Evolutionary conservation across 2,888 invertebrate genomes (phyloP).

Genomic region (Dermolepida albohirtum): DNA sequence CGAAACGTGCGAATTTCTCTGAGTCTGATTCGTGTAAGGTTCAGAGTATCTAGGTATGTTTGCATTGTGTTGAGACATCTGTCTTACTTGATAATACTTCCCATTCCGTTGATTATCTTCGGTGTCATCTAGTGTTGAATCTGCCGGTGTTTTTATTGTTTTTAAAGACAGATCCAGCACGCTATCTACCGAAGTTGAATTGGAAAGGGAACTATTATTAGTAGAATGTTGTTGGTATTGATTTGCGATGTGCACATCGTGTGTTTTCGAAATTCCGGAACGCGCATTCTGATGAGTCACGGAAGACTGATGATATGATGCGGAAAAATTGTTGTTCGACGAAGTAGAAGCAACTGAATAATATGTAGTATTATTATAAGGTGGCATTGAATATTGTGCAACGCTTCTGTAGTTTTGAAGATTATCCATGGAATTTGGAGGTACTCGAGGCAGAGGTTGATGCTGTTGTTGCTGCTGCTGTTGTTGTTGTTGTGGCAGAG

Average conservation of each 20-base stretch:
- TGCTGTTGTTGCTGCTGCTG: conserved; percentile 44
- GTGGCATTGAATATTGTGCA: conserved; percentile 21
- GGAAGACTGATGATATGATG: conserved; percentile 40
- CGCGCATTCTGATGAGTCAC: conserved; percentile 42
- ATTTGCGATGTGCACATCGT: conserved; percentile 37
- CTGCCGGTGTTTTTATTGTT: conserved; percentile 88
- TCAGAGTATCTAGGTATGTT: conserved; percentile 24
- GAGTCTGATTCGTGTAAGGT: conserved; percentile 8
- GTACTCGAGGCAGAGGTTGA: conserved; percentile 46
- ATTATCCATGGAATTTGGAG: conserved; percentile 43
- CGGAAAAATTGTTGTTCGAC: conserved; percentile 16
- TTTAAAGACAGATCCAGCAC: conserved; percentile 86
- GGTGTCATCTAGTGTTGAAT: conserved; percentile 83
- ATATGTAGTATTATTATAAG: conserved; percentile 13
- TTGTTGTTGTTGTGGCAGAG: conserved; percentile 43
- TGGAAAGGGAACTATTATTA: conserved; percentile 1
- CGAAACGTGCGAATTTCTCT: conserved; percentile 16
- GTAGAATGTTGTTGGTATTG: conserved; percentile 43
- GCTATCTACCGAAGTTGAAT: conserved; percentile 33
- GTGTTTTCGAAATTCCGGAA: conserved; percentile 41
- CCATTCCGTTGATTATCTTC: conserved; percentile 64
- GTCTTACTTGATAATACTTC: conserved; percentile 51
- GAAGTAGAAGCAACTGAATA: conserved; percentile 27
- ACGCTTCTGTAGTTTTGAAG: conserved; percentile 32
- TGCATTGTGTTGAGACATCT: conserved; percentile 9